These are phyloP conservation scores for Silurus aristotelis DNA, from an alignment of 2,797 vertebrate species.

Conservation along the genomic window DNA sequence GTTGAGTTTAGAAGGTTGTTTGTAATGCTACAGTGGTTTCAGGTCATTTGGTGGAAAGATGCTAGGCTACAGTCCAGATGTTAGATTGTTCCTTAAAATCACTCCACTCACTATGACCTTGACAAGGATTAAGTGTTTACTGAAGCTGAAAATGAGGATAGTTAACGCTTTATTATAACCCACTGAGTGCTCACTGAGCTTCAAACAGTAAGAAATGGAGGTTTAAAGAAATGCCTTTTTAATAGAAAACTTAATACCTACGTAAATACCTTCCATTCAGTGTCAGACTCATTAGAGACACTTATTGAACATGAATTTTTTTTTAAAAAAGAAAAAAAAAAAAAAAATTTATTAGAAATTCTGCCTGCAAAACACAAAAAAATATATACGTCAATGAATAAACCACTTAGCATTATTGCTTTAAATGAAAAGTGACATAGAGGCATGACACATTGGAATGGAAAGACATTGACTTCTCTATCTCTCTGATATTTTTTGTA, in stretches of 20 bases:
- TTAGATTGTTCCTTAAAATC: no score
- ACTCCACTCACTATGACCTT: neutral
- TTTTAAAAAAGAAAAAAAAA: neutral
- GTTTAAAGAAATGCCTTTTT: neutral
- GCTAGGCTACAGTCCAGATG: no score
- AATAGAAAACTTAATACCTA: neutral
- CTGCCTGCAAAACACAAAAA: constrained; percentile 8
- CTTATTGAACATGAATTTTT: neutral
- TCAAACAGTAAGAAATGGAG: neutral
- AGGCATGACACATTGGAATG: neutral
- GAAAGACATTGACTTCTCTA: neutral
- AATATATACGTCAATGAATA: constrained; percentile 18
- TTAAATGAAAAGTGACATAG: constrained; percentile 31
- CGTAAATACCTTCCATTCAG: neutral
- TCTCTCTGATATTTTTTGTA: constrained; percentile 11
- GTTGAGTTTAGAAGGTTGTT: no score
- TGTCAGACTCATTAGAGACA: neutral
- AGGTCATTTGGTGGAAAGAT: neutral
- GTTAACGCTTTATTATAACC: no score
- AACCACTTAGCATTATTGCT: constrained; percentile 33
- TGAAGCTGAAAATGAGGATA: neutral
- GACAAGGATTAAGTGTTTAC: neutral
- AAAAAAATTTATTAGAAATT: neutral
- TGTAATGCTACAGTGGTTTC: no score
- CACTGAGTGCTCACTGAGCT: neutral